Evolutionary conservation across 2,888 invertebrate genomes (phyloP), one percentile per base, ranked within the genome.

Genomic region (Xylota segnis): DNA sequence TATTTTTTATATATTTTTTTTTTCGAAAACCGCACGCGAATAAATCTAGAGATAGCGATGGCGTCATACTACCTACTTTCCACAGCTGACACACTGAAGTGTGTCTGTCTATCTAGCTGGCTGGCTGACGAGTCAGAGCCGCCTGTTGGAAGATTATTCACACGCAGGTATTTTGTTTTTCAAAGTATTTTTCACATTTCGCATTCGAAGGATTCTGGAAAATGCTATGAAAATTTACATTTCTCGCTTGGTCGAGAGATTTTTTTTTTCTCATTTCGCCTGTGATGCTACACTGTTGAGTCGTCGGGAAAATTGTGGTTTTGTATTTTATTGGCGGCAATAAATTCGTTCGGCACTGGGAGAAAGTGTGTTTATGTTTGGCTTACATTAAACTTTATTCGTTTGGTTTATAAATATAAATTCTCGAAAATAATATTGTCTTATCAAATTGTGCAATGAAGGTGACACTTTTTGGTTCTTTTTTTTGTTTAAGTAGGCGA

Each of bases 81-180:
- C 54, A 63, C 40, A n/a, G 45, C 54, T 74, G 63, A 40, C 52
- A 61, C 43, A 58, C n/a, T 34, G 45, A 71, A 71, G 71, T 71
- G 71, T 71, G 71, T 59, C 71, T 29, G 65, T 59, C 76, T 66
- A 29, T 29, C 34, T 65, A 66, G 45, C 27, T 47, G 66, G 47
- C 47, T n/a, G n/a, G 23, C 23, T 23, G 23, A 23, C 23, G 56
- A 34, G 34, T 0, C 18, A 9, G 23, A 23, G 23, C 54, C 43
- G 74, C 54, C 32, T 63, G 12, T 54, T 37, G 23, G 5, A 16
- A 70, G 54, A 65, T 45, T 56, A 75, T 56, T 75, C 63, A 56
- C 63, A 14, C 54, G 14, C 34, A 70, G 70, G 70, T 70, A 56
- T 37, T 66, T 68, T 43, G 40, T 40, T 65, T 65, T 65, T 34